These are phyloP conservation scores for Orius insidiosus DNA, from an alignment of 1,140 invertebrate genomes.

Conservation along the genomic window DNA sequence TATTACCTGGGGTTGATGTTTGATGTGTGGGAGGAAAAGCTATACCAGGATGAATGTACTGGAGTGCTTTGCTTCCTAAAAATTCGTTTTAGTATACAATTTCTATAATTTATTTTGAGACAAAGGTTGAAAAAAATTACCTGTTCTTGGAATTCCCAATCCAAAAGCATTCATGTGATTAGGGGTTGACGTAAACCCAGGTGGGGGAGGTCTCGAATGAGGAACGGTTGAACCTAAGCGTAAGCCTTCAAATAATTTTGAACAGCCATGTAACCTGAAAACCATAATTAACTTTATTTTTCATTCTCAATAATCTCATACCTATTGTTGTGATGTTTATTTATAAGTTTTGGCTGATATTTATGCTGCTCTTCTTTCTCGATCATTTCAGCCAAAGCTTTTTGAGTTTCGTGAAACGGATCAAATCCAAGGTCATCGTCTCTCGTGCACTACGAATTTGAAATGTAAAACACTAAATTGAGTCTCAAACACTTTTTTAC, in stretches of 20 bases:
- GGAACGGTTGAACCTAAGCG: conserved; percentile 28
- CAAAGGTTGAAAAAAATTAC: conserved; percentile 13
- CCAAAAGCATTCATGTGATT: conserved; percentile 51
- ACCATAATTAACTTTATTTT: conserved; percentile 14
- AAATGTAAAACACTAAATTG: conserved; percentile 10
- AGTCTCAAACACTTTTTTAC: too few species aligned
- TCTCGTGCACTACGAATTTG: conserved; percentile 11
- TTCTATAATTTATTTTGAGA: too few species aligned
- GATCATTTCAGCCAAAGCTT: conserved; percentile 82
- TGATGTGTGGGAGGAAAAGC: neutral
- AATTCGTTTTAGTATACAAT: conserved; percentile 1
- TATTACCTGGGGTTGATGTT: neutral
- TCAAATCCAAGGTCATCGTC: conserved; percentile 74
- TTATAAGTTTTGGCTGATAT: conserved; percentile 25
- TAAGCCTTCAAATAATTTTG: conserved; percentile 24
- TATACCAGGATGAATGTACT: neutral
- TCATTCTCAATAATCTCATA: conserved; percentile 7
- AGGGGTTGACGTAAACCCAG: conserved; percentile 43
- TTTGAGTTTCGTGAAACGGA: conserved; percentile 89
- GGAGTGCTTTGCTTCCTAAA: neutral
- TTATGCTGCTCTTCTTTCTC: conserved; percentile 47
- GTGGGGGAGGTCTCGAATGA: conserved; percentile 47
- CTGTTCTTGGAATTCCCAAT: conserved; percentile 37
- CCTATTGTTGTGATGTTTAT: conserved; percentile 28
- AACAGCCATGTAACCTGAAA: conserved; percentile 29